Evolutionary conservation across 2,797 vertebrate genomes (phyloP).

Genomic region (Chelmon rostratus): DNA sequence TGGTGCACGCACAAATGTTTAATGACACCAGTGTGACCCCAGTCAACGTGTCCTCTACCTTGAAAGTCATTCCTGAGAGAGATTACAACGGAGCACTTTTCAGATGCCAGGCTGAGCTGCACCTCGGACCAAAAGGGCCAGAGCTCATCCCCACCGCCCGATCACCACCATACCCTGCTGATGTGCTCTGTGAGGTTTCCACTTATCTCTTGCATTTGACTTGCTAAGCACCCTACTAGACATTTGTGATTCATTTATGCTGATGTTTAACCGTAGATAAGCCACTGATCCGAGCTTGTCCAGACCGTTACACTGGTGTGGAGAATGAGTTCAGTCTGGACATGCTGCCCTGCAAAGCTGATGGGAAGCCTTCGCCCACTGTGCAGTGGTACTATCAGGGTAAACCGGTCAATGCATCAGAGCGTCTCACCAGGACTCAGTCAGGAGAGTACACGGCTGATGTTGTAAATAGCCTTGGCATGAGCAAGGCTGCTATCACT

Average conservation of each 20-base stretch:
- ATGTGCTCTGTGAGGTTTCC: conserved; percentile 67
- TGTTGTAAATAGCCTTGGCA: conserved; percentile 5
- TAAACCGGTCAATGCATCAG: neutral
- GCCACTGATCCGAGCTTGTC: conserved; percentile 44
- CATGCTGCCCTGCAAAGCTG: conserved; percentile 4
- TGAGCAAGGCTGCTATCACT: fast-evolving
- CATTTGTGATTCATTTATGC: neutral
- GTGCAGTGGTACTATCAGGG: conserved; percentile 53
- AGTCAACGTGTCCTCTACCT: fast-evolving
- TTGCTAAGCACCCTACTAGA: neutral
- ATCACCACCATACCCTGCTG: conserved; percentile 38
- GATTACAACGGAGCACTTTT: conserved; percentile 37
- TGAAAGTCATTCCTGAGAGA: conserved; percentile 3
- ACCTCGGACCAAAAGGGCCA: conserved; percentile 59
- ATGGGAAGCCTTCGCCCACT: conserved; percentile 67
- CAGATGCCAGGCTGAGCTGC: conserved; percentile 69
- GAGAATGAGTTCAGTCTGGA: conserved; percentile 34
- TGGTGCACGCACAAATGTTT: fast-evolving
- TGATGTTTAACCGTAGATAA: conserved; percentile 59
- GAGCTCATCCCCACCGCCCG: neutral
- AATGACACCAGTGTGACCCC: fast-evolving
- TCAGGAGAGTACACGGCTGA: conserved; percentile 56
- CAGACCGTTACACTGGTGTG: fast-evolving
- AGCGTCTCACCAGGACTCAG: conserved; percentile 47
- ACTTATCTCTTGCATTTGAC: neutral